phyloP scores from a whole-genome alignment of 2,888 invertebrate genomes.

The Agrochola lota region DNA sequence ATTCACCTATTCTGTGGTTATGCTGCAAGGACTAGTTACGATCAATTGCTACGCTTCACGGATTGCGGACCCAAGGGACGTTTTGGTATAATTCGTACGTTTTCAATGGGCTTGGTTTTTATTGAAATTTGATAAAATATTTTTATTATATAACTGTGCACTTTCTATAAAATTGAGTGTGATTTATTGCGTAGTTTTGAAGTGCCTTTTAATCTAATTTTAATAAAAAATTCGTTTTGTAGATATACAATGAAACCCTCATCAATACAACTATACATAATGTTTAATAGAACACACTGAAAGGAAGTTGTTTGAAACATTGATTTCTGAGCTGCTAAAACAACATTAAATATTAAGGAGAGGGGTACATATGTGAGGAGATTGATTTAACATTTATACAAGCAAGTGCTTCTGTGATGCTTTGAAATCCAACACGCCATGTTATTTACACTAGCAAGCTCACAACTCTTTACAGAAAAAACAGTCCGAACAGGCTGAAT shows the following conservation, averaged over 20 bases:
- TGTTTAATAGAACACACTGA: constrained; percentile 9
- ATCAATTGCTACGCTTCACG: constrained; percentile 39
- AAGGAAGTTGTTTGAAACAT: constrained; percentile 22
- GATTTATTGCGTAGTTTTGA: background rate
- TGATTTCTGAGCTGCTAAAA: constrained; percentile 48
- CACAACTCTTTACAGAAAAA: background rate
- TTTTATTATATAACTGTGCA: constrained; percentile 11
- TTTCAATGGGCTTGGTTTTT: constrained; percentile 30
- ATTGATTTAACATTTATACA: constrained; percentile 42
- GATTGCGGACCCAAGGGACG: constrained; percentile 26
- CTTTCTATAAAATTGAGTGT: background rate
- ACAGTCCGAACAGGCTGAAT: background rate
- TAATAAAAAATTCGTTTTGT: background rate
- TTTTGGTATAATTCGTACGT: constrained; percentile 16
- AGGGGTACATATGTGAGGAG: constrained; percentile 51
- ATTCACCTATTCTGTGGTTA: background rate
- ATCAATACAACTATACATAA: background rate
- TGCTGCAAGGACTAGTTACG: constrained; percentile 12
- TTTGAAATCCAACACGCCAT: constrained; percentile 25
- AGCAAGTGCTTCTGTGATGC: constrained; percentile 4
- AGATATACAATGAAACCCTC: background rate
- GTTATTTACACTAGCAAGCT: background rate
- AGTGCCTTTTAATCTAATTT: background rate
- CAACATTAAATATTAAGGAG: constrained; percentile 40
- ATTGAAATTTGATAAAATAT: constrained; percentile 27